Conservation (phyloP, 2,113 vertebrate species). For the Triplophysa dalaica region DNA sequence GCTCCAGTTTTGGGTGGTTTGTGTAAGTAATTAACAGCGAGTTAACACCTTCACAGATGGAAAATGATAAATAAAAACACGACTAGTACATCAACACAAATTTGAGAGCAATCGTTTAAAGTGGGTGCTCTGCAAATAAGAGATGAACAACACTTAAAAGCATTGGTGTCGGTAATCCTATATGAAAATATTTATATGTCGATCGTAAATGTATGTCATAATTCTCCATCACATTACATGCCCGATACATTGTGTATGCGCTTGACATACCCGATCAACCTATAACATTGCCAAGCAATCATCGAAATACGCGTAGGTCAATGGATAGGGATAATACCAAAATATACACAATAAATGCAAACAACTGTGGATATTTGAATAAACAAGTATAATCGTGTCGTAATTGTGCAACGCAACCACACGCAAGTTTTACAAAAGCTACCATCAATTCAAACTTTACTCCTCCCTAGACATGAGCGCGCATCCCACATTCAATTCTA, state of each 20-base stretch:
- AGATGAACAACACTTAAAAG: not conserved
- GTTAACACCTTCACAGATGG: constrained; percentile 23
- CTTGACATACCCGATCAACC: too few relatives aligned
- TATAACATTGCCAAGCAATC: not conserved
- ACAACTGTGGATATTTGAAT: not conserved
- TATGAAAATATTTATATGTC: too few relatives aligned
- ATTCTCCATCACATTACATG: too few relatives aligned
- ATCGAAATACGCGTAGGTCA: not conserved
- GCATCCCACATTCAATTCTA: constrained; percentile 12
- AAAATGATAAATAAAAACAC: constrained; percentile 11
- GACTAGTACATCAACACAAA: not conserved
- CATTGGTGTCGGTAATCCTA: too few relatives aligned
- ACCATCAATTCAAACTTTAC: constrained; percentile 32
- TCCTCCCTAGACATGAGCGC: not conserved
- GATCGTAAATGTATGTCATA: too few relatives aligned
- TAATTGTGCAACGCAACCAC: constrained; percentile 34
- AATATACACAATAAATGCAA: not conserved
- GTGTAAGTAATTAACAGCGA: constrained; percentile 58
- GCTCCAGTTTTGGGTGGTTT: constrained; percentile 55
- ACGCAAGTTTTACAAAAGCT: constrained; percentile 2
- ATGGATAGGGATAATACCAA: not conserved
- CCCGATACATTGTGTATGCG: too few relatives aligned
- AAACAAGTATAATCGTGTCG: not conserved
- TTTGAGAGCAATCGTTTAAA: too few relatives aligned
- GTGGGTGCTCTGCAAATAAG: too few relatives aligned